A percentile compares a stretch with the other conserved stretches of the same genome.
phyloP scores from a whole-genome alignment of 2,888 invertebrate genomes.

The Clitarchus hookeri region DNA sequence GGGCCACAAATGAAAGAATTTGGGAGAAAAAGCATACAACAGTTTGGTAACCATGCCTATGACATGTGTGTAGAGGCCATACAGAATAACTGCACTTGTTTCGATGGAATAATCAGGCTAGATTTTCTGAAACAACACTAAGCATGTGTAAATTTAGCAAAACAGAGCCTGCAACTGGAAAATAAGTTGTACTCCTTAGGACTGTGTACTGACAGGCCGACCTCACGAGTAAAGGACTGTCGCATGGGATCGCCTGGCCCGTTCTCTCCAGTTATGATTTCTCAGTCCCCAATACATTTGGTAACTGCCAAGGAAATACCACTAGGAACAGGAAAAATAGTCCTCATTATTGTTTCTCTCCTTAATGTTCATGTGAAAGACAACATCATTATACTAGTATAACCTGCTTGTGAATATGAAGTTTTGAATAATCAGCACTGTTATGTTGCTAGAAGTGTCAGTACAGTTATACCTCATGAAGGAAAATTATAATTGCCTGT shows the following conservation, averaged over 20 bases:
- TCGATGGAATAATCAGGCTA: not conserved
- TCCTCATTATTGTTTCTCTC: no score
- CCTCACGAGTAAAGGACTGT: not conserved
- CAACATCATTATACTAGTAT: not conserved
- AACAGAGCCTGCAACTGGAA: not conserved
- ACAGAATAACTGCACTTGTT: no score
- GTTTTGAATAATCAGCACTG: slow-evolving; percentile 7
- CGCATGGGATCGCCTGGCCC: not conserved
- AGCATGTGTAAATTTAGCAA: not conserved
- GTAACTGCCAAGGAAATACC: not conserved
- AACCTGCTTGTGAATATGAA: not conserved
- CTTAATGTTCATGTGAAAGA: not conserved
- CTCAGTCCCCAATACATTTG: not conserved
- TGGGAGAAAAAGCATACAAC: no score
- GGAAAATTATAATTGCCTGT: not conserved
- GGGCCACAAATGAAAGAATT: no score
- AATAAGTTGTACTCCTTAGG: not conserved
- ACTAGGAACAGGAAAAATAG: not conserved
- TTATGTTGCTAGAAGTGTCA: not conserved
- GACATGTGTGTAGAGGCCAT: no score
- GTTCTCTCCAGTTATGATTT: not conserved
- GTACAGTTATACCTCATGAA: not conserved
- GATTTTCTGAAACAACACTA: not conserved
- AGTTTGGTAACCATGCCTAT: no score
- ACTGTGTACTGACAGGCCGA: not conserved